Evolutionary conservation across 2,113 vertebrate species (phyloP).

Genomic region (Epinephelus cyanopodus): DNA sequence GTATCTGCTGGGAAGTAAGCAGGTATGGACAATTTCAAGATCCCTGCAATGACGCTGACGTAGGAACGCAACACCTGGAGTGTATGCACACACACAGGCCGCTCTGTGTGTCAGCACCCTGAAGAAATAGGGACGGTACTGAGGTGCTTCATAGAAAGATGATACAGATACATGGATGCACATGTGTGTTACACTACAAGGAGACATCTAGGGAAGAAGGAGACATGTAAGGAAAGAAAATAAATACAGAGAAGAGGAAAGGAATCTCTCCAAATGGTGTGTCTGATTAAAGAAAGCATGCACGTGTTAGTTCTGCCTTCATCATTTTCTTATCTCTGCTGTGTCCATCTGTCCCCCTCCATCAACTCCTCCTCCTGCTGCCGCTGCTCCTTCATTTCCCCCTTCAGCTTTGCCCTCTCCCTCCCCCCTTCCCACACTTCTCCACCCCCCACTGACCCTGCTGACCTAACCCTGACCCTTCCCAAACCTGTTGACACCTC

Average conservation of each 20-base stretch:
- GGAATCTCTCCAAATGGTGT: constrained; percentile 50
- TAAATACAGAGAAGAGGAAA: constrained; percentile 11
- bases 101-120: constrained; percentile 30
- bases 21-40: constrained; percentile 20
- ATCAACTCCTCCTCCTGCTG: constrained; percentile 59
- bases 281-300: constrained; percentile 54
- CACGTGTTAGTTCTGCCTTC: constrained; percentile 57
- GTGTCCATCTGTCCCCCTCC: constrained; percentile 75
- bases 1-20: constrained; percentile 27
- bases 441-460: constrained; percentile 53
- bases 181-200: constrained; percentile 7
- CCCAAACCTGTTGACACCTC: constrained; percentile 74
- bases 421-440: constrained; percentile 26
- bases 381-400: constrained; percentile 29
- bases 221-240: constrained; percentile 18
- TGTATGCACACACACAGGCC: neutral
- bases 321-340: constrained; percentile 67
- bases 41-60: neutral
- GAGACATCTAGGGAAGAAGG: neutral
- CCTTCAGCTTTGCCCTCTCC: constrained; percentile 55
- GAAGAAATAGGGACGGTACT: constrained; percentile 4
- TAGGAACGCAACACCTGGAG: constrained; percentile 51
- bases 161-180: constrained; percentile 20
- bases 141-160: constrained; percentile 37
- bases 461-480: constrained; percentile 73